Evolutionary conservation across 2,888 invertebrate species (phyloP), one percentile per base, ranked within the genome.

Genomic region (Seira musarum): DNA sequence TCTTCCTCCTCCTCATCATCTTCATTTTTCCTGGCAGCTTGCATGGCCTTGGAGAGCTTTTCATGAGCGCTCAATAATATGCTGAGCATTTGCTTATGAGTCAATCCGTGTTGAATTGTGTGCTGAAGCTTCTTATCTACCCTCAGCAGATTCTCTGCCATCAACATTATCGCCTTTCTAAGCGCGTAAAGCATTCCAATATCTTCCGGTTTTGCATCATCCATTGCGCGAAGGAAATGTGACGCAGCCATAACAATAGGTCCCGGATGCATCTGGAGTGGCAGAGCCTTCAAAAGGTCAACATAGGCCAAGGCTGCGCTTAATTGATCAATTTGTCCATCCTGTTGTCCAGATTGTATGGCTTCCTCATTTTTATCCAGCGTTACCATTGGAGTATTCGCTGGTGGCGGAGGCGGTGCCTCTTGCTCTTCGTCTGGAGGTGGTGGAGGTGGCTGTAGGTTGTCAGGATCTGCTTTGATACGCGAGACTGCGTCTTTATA

Each of bases 51-150:
- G 1, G 85, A 82, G 24, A 85, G 69, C 35, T 81, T 82, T 70
- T 83, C 81, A 64, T 85, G 81, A 19, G 83, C 79, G 46, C 76
- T 77, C 19, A 85, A 35, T 21, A 83, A 19, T 13, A 85, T 79
- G 35, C 80, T 80, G 1, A 85, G 80, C 83, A 85, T 85, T 60
- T 83, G 83, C 64, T 85, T 85, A 70, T 85, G 85, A 1, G 83
- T 85, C 2, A 85, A 74, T 13, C 83, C 79, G 66, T 82, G 81
- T 57, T 85, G 85, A 73, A 85, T 82, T 0, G 80, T 80, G 15
- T 81, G 79, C 35, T 83, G 82, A n/a, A 77, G 72, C 35, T 83
- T 80, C 19, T 68, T 46, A 49, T 85, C 83, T 10, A 85, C 79
- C 40, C 65, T n/a, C 1, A 85, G 71, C 0, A 85, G 66, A 74